Conservation (phyloP, 2,113 vertebrate species). For the Nanorana parkeri region DNA sequence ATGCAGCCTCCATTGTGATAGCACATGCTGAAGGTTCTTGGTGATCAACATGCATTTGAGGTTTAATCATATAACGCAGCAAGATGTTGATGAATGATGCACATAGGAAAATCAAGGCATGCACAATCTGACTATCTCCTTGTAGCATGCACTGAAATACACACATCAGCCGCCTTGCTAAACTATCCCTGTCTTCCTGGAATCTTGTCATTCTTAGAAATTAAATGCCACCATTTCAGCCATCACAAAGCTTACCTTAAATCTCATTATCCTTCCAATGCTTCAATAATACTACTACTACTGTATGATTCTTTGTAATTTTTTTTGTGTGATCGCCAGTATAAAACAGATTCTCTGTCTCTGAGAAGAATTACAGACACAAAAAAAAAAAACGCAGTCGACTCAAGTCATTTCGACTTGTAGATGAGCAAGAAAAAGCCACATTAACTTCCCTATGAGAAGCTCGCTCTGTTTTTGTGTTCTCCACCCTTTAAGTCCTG, state of each 20-base stretch:
- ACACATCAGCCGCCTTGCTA: not conserved
- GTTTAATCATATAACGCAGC: constrained; percentile 6
- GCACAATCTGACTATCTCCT: not conserved
- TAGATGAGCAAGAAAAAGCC: constrained; percentile 9
- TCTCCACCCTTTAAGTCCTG: not conserved
- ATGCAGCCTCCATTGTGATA: constrained; percentile 45
- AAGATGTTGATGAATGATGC: not conserved
- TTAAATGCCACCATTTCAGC: not conserved
- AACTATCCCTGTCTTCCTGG: constrained; percentile 1
- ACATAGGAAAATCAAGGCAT: not conserved
- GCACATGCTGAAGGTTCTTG: constrained; percentile 30
- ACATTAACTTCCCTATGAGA: not conserved
- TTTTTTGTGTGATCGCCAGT: not conserved
- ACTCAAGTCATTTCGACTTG: constrained; percentile 14
- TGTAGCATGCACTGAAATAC: constrained; percentile 10
- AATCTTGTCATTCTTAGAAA: constrained; percentile 12
- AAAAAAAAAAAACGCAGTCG: constrained; percentile 11
- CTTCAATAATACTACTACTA: not conserved
- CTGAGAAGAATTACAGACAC: not conserved
- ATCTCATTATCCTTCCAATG: not conserved
- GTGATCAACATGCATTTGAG: constrained; percentile 5
- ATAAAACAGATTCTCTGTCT: not conserved
- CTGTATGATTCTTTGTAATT: too few relatives aligned
- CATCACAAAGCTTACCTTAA: constrained; percentile 13
- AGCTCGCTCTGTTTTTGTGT: not conserved